phyloP scores from a whole-genome alignment of 2,888 invertebrate genomes.

The Polydrusus cervinus region DNA sequence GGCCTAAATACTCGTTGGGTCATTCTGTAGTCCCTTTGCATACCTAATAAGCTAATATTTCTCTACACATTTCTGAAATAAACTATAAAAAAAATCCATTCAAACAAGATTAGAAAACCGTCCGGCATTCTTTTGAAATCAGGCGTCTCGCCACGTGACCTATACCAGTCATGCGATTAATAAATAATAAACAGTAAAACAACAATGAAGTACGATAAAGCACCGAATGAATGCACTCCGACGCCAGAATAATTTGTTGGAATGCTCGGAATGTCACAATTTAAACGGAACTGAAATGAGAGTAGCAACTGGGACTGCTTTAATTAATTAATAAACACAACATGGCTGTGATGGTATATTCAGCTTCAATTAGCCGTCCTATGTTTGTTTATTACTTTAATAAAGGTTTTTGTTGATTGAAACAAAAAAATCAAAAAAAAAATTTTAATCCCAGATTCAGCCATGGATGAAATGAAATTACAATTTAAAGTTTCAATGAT shows the following conservation, averaged over 20 bases:
- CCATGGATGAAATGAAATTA: constrained; percentile 25
- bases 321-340: constrained; percentile 24
- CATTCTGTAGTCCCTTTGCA: too few species aligned
- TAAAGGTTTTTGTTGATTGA: not conserved
- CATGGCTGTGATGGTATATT: not conserved
- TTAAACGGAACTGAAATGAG: constrained; percentile 39
- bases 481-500: not conserved
- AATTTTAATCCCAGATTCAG: too few species aligned
- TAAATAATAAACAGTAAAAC: constrained; percentile 28
- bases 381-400: constrained; percentile 8
- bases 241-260: constrained; percentile 50
- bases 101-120: constrained; percentile 16
- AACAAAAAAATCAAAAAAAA: too few species aligned
- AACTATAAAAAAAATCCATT: not conserved
- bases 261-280: constrained; percentile 48
- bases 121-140: constrained; percentile 9
- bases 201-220: constrained; percentile 36
- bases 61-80: too few species aligned
- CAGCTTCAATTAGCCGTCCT: constrained; percentile 4
- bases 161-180: constrained; percentile 9
- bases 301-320: constrained; percentile 19
- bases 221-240: constrained; percentile 40
- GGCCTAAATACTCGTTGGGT: too few species aligned
- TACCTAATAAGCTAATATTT: too few species aligned
- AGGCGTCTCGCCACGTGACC: constrained; percentile 17